Percentiles rank a stretch among this genome's conserved stretches.
Conservation (phyloP, 2,797 vertebrate species). For the Cetoscarus ocellatus region DNA sequence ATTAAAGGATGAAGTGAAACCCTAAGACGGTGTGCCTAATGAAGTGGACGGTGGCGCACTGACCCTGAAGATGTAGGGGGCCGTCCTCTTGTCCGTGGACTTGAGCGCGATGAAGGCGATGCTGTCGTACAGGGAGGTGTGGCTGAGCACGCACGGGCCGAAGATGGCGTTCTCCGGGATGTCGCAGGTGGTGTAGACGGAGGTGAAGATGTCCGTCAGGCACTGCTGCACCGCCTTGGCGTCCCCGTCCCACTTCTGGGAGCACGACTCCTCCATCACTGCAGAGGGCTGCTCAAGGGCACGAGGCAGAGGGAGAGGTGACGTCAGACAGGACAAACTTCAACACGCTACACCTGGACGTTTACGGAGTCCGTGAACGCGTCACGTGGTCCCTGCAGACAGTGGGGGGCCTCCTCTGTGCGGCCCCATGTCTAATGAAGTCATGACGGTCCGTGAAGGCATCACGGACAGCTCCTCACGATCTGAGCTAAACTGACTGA, state of each 20-base stretch:
- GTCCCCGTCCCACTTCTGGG: conserved; percentile 95
- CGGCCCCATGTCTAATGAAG: no score
- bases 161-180: conserved; percentile 97
- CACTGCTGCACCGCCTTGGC: conserved; percentile 97
- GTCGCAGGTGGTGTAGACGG: conserved; percentile 97
- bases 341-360: no score
- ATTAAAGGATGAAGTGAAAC: no score
- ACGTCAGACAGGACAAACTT: not conserved
- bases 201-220: conserved; percentile 98
- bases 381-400: no score
- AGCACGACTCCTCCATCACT: conserved; percentile 91
- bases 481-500: no score
- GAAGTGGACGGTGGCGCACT: conserved; percentile 12
- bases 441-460: no score
- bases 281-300: conserved; percentile 24
- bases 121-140: conserved; percentile 98
- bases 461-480: no score
- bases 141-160: conserved; percentile 95
- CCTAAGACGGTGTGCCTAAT: no score
- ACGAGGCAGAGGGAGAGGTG: not conserved
- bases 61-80: conserved; percentile 97
- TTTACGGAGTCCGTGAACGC: no score
- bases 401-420: no score
- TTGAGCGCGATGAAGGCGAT: conserved; percentile 98
- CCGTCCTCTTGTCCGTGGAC: conserved; percentile 96